Percentiles rank a stretch among this genome's conserved stretches.
These are phyloP conservation scores for Hirtodrosophila duncani DNA, from an alignment of 2,888 invertebrate genomes.

Conservation along the genomic window DNA sequence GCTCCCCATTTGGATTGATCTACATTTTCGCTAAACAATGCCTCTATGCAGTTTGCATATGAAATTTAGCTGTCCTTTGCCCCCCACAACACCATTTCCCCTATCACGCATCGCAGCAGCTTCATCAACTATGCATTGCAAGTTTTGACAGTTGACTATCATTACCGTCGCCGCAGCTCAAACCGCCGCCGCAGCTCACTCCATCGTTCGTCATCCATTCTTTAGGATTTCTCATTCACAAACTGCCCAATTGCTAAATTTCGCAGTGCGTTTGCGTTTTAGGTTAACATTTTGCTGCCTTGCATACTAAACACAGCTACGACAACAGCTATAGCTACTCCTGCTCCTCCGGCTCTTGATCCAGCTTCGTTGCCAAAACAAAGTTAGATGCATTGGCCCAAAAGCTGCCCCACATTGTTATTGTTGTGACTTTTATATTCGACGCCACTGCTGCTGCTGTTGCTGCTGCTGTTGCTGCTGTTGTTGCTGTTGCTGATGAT, in stretches of 20 bases:
- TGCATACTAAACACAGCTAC: constrained; percentile 66
- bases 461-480: constrained; percentile 5
- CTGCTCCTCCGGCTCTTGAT: too few species aligned
- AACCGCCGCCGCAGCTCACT: not conserved
- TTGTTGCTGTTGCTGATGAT: constrained; percentile 3
- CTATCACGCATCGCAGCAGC: not conserved
- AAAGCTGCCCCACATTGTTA: constrained; percentile 31
- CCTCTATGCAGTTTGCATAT: too few species aligned
- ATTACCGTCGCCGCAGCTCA: constrained; percentile 35
- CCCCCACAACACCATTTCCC: too few species aligned
- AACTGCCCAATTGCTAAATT: constrained; percentile 43
- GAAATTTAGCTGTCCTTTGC: too few species aligned
- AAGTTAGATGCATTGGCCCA: too few species aligned
- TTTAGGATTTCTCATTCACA: too few species aligned
- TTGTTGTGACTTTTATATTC: constrained; percentile 20
- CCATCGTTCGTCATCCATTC: constrained; percentile 1
- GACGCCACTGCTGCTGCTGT: constrained; percentile 11
- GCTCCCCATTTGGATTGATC: too few species aligned
- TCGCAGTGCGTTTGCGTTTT: constrained; percentile 65
- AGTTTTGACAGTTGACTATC: constrained; percentile 70
- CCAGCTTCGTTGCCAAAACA: too few species aligned
- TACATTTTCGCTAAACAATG: too few species aligned
- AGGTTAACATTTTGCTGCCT: constrained; percentile 64
- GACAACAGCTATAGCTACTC: not conserved
- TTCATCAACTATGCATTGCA: constrained; percentile 56